phyloP scores from a whole-genome alignment of 2,113 vertebrate genomes.

The Lasiurus borealis region DNA sequence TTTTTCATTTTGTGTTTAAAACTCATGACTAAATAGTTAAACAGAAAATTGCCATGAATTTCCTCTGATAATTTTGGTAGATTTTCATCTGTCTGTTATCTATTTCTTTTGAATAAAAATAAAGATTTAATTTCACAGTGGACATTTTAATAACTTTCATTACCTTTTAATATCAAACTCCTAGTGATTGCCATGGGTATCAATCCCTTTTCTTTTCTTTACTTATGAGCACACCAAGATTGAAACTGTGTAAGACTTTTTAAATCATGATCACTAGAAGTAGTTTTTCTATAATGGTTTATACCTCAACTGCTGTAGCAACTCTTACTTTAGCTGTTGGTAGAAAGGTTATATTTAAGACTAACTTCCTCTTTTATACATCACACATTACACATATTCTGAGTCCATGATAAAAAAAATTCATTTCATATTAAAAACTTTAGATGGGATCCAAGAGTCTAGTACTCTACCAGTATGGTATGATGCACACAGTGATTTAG shows the following conservation, averaged over 20 bases:
- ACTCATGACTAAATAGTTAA: neutral
- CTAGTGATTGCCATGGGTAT: neutral
- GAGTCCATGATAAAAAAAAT: neutral
- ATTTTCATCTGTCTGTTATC: neutral
- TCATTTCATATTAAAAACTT: constrained; percentile 8
- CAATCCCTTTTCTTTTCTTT: neutral
- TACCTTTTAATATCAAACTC: neutral
- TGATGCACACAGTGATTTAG: neutral
- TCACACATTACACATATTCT: neutral
- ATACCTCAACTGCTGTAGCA: neutral
- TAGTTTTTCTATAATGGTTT: neutral
- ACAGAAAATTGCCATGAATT: neutral
- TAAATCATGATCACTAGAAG: neutral
- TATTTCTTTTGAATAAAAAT: constrained; percentile 20
- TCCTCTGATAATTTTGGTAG: neutral
- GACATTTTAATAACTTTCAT: neutral
- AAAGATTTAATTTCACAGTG: neutral
- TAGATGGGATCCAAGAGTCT: neutral
- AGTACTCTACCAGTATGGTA: neutral
- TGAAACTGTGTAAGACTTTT: neutral
- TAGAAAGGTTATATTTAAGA: constrained; percentile 12
- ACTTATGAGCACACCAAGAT: neutral
- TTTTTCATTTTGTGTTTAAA: neutral
- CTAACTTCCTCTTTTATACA: neutral
- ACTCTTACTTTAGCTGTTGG: neutral